These are phyloP conservation scores for Coturnix japonica DNA, from an alignment of 2,113 vertebrate genomes.

Conservation along the genomic window DNA sequence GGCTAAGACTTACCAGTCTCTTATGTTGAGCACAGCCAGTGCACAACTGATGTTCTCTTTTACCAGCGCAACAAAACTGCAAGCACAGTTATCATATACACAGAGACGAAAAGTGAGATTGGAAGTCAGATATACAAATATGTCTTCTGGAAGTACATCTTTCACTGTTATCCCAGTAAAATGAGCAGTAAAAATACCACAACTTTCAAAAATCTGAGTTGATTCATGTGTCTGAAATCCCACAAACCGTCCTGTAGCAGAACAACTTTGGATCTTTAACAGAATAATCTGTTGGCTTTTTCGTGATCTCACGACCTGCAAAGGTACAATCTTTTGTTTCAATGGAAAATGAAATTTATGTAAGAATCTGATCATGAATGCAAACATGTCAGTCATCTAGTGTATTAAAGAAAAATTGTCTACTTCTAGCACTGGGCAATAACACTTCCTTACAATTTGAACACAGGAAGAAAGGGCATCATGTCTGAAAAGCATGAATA, in stretches of 20 bases:
- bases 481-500: background rate
- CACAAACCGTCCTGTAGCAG: background rate
- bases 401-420: background rate
- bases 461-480: background rate
- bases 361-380: background rate
- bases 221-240: background rate
- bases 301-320: background rate
- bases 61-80: background rate
- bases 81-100: background rate
- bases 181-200: background rate
- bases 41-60: background rate
- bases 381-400: background rate
- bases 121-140: background rate
- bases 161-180: background rate
- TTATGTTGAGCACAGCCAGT: background rate
- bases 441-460: accelerated
- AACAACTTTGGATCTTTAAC: background rate
- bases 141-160: background rate
- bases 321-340: background rate
- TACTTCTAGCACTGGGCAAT: background rate
- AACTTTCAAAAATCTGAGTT: background rate
- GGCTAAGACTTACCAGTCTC: background rate
- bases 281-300: background rate
- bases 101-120: background rate
- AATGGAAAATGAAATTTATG: background rate